Percentiles rank a stretch among this genome's conserved stretches.
Conservation (phyloP, 2,113 vertebrate genomes). For the Pelobates fuscus region DNA sequence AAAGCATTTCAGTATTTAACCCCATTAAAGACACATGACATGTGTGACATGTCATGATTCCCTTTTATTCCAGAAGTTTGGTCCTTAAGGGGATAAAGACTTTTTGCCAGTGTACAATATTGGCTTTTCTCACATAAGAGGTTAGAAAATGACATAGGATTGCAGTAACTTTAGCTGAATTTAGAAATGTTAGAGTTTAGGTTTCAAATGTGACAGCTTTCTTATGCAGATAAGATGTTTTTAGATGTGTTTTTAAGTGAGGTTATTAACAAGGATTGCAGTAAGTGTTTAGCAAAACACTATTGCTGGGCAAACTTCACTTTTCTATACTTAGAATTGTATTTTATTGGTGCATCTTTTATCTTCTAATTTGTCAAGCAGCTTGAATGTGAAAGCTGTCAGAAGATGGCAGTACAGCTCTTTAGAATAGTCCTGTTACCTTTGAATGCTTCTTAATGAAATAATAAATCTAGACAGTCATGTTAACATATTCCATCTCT, state of each 20-base stretch:
- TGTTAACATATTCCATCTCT: slow-evolving; percentile 30
- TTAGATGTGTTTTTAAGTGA: slow-evolving; percentile 13
- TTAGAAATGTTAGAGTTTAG: slow-evolving; percentile 15
- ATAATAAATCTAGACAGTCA: slow-evolving; percentile 29
- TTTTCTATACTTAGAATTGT: neutral
- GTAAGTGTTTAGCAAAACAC: neutral
- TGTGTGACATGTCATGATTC: no score
- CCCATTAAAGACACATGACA: no score
- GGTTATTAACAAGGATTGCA: neutral
- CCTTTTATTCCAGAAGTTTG: no score
- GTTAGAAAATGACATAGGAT: slow-evolving; percentile 16
- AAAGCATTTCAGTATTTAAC: slow-evolving; percentile 15
- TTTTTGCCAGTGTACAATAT: slow-evolving; percentile 17
- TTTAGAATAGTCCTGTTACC: slow-evolving; percentile 10
- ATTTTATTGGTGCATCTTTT: neutral
- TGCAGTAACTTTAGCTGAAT: slow-evolving; percentile 5
- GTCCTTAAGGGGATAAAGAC: no score
- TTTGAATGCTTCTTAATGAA: slow-evolving; percentile 8
- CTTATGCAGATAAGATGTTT: slow-evolving; percentile 3
- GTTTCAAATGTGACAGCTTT: slow-evolving; percentile 11
- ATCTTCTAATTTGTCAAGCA: neutral
- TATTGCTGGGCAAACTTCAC: neutral
- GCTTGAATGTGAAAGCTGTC: slow-evolving; percentile 32
- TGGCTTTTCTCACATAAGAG: slow-evolving; percentile 11
- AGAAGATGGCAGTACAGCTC: slow-evolving; percentile 70